Percentiles rank a stretch among this genome's conserved stretches.
phyloP scores from a whole-genome alignment of 2,113 vertebrate species.

The Diphyllodes magnificus region DNA sequence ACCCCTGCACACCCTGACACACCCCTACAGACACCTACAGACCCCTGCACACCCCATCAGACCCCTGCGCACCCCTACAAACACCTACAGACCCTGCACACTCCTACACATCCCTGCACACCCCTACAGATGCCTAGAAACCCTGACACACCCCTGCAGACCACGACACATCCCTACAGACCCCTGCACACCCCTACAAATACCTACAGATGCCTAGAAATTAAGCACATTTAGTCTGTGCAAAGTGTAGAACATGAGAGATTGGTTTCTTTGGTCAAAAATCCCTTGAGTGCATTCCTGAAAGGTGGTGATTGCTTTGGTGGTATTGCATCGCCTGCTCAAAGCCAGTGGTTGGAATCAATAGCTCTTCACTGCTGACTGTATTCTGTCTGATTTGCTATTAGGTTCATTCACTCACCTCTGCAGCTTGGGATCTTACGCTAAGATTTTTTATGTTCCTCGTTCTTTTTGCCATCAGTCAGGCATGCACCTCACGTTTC shows the following conservation, averaged over 20 bases:
- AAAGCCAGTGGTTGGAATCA: neutral
- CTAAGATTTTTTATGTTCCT: neutral
- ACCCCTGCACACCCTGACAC: neutral
- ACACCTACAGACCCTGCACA: neutral
- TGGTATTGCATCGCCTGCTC: neutral
- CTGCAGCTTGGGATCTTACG: neutral
- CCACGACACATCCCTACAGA: too few relatives aligned
- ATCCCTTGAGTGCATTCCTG: neutral
- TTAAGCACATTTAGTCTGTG: neutral
- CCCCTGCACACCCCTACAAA: neutral
- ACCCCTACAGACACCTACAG: fast-evolving
- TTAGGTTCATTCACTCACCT: neutral
- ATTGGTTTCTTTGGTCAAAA: neutral
- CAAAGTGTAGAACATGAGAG: neutral
- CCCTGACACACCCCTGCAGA: neutral
- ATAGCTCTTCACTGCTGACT: neutral
- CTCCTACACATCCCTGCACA: too few relatives aligned
- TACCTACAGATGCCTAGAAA: neutral
- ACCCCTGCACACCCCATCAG: neutral
- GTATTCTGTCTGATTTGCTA: neutral
- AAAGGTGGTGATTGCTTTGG: neutral
- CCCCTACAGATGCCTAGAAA: neutral
- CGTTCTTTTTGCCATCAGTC: neutral
- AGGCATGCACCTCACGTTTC: neutral
- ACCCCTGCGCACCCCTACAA: too few relatives aligned